phyloP scores from a whole-genome alignment of 2,797 vertebrate genomes.

The Pangasius krempfi region DNA sequence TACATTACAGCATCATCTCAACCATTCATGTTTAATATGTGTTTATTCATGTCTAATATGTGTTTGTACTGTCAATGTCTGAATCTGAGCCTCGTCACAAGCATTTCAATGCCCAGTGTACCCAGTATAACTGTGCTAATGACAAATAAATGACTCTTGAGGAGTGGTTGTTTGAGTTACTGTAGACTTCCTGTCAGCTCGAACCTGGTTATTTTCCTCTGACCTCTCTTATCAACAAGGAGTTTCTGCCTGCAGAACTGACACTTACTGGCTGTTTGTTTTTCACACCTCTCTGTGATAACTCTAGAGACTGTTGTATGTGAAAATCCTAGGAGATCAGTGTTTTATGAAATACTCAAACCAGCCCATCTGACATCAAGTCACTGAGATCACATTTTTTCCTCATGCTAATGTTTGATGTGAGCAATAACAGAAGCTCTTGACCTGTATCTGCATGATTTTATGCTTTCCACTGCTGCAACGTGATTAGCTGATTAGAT shows the following conservation, averaged over 20 bases:
- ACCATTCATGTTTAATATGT: too few species aligned
- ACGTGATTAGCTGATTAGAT: not conserved
- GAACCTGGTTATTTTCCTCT: too few species aligned
- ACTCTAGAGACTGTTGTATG: not conserved
- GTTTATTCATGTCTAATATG: too few species aligned
- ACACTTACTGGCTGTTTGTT: not conserved
- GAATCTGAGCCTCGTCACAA: too few species aligned
- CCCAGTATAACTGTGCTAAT: too few species aligned
- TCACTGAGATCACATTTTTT: not conserved
- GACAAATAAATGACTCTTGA: too few species aligned
- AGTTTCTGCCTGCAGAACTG: not conserved
- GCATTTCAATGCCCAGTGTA: too few species aligned
- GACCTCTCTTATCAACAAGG: not conserved
- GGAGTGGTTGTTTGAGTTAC: not conserved
- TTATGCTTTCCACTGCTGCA: not conserved
- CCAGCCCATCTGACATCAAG: not conserved
- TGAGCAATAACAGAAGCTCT: not conserved
- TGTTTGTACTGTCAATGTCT: too few species aligned
- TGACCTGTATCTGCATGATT: not conserved
- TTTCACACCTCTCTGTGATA: not conserved
- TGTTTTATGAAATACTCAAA: not conserved
- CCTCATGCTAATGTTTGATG: not conserved
- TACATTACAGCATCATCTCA: too few species aligned
- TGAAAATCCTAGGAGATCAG: not conserved
- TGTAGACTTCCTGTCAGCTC: not conserved